Percentiles rank a stretch among this genome's conserved stretches.
phyloP scores from a whole-genome alignment of 2,113 vertebrate species.

The Chitala chitala region DNA sequence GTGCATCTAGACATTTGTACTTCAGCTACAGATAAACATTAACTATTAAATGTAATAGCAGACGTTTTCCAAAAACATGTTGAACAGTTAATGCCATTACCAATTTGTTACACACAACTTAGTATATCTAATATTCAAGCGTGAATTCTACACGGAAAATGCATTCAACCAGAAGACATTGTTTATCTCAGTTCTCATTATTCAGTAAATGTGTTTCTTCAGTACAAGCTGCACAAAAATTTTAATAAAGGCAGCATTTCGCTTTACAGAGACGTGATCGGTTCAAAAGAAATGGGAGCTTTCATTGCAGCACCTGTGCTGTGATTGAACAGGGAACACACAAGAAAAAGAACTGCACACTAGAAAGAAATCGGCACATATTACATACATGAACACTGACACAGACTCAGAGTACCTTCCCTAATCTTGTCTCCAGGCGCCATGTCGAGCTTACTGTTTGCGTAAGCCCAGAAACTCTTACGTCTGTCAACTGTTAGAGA shows the following conservation, averaged over 20 bases:
- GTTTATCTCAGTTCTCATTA: too few species aligned
- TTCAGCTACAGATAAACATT: too few species aligned
- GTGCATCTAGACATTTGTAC: too few species aligned
- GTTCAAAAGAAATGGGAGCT: background rate
- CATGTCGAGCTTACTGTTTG: slow-evolving; percentile 22
- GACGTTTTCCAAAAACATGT: too few species aligned
- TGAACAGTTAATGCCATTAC: too few species aligned
- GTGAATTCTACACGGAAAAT: too few species aligned
- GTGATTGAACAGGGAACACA: slow-evolving; percentile 11
- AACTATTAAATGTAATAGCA: too few species aligned
- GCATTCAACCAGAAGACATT: too few species aligned
- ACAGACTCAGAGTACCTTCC: slow-evolving; percentile 34
- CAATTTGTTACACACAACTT: too few species aligned
- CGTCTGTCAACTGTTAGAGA: slow-evolving; percentile 50
- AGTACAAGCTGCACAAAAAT: background rate
- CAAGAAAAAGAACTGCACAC: slow-evolving; percentile 16
- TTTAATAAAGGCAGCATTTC: background rate
- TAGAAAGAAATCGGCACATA: slow-evolving; percentile 3
- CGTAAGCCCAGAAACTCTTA: slow-evolving; percentile 37
- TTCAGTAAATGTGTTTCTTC: background rate
- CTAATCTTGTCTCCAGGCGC: slow-evolving; percentile 26
- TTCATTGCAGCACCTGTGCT: background rate
- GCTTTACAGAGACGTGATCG: background rate
- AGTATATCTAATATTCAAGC: too few species aligned
- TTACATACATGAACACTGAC: slow-evolving; percentile 29